Base-by-base conservation (phyloP, 2,797 vertebrate genomes). In the Nasua narica region DNA sequence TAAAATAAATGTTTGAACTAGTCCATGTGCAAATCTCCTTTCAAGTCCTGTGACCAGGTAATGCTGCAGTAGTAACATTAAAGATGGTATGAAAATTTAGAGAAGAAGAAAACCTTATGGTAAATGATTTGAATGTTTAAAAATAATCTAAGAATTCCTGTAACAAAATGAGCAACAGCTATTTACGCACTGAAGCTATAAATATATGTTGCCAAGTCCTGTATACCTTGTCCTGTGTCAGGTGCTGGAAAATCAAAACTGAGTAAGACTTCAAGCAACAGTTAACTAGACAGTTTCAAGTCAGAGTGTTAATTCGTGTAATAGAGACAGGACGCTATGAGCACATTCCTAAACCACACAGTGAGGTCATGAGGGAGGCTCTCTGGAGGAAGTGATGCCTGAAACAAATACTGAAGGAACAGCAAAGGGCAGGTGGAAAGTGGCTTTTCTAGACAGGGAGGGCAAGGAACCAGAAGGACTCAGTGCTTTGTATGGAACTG, bases 201-300 rank as follows among this genome's bases (percentile, higher is more conserved):
- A 35, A 62, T 37, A 12, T 14, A 56, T 50, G 27, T 86, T 82
- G 56, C 21, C 19, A 72, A 60, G 40, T 78, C 11, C 32, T 74
- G 25, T 27, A 23, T 0, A 88, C 29, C 8, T 10, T 46, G 50
- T 32, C n/a, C 58, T 74, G 27, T 67, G 52, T 52, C 23, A 37
- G 23, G 65, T 37, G 52, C 5, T 81, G 3, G 12, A 77, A 87
- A 81, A 67, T 82, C 27, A 94, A 78, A 83, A 72, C 43, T 15
- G 23, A 93, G 3, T 58, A 43, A 78, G 52, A 27, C 48, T 77
- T 16, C 32, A 50, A 84, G 56, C 25, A 91, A 91, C 5, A 67
- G 25, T 43, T 95, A 81, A 95, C 79, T 3, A 21, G 32, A 95
- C 40, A 69, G 19, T 85, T 78, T 86, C 21, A 89, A 52, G n/a